Evolutionary conservation across 2,888 invertebrate genomes (phyloP).

Genomic region (Sipha maydis): DNA sequence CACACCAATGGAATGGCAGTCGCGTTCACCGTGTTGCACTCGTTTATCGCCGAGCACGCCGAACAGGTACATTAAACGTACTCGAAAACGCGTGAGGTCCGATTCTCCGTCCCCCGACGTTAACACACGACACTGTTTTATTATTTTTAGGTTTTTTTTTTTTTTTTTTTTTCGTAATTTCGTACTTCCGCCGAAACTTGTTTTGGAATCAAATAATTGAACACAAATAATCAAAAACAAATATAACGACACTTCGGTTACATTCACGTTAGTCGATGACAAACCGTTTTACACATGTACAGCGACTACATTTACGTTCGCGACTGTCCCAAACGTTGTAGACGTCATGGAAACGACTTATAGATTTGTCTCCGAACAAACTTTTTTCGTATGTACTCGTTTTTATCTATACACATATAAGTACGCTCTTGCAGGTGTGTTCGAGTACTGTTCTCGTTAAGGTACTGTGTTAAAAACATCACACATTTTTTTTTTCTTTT

Average conservation of each 20-base stretch:
- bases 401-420: background rate
- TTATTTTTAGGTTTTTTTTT: too few species aligned
- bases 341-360: conserved; percentile 23
- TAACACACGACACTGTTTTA: too few species aligned
- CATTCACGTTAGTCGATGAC: too few species aligned
- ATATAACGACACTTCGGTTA: too few species aligned
- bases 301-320: background rate
- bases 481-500: too few species aligned
- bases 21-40: conserved; percentile 56
- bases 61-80: conserved; percentile 36
- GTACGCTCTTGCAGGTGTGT: background rate
- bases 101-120: too few species aligned
- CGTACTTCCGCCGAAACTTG: too few species aligned
- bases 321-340: background rate
- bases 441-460: too few species aligned
- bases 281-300: background rate
- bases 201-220: too few species aligned
- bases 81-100: background rate
- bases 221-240: too few species aligned
- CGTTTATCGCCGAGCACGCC: conserved; percentile 49
- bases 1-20: conserved; percentile 57
- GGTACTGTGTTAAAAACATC: too few species aligned
- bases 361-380: conserved; percentile 21
- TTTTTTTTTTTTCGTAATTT: too few species aligned
- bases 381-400: background rate